Conservation (phyloP, 1,140 invertebrate genomes). For the Cherax destructor region DNA sequence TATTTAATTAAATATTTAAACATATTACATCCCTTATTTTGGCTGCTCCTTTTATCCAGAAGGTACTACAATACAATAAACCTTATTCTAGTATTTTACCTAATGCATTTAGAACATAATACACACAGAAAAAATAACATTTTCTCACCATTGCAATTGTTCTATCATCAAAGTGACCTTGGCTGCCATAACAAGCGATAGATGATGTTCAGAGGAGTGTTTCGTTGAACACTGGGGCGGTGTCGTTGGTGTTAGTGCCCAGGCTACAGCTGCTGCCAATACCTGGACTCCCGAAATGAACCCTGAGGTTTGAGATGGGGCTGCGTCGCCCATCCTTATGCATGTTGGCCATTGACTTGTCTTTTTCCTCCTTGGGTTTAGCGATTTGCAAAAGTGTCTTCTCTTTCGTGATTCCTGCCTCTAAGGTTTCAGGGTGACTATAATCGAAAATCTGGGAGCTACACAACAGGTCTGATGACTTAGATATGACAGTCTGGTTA, state of each 20-base stretch:
- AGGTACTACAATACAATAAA: too few relatives aligned
- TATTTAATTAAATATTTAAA: too few relatives aligned
- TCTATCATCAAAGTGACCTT: too few relatives aligned
- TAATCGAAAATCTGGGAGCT: constrained; percentile 19
- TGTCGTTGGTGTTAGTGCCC: background rate
- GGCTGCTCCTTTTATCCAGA: too few relatives aligned
- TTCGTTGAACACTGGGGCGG: constrained; percentile 26
- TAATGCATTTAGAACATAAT: too few relatives aligned
- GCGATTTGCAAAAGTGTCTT: background rate
- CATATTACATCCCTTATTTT: too few relatives aligned
- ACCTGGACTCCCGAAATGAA: constrained; percentile 39
- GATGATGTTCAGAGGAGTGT: constrained; percentile 33
- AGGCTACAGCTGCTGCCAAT: background rate
- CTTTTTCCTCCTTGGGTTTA: background rate
- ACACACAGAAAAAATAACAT: too few relatives aligned
- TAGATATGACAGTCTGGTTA: background rate
- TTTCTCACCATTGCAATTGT: too few relatives aligned
- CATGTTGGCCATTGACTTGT: background rate
- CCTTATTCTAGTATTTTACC: too few relatives aligned
- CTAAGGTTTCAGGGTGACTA: constrained; percentile 9
- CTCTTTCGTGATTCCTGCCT: background rate
- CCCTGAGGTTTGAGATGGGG: constrained; percentile 17
- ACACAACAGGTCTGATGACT: background rate
- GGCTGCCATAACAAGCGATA: too few relatives aligned
- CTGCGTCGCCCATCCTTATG: constrained; percentile 9